Conservation (phyloP, 2,888 invertebrate genomes). For the Isotomurus palustris region DNA sequence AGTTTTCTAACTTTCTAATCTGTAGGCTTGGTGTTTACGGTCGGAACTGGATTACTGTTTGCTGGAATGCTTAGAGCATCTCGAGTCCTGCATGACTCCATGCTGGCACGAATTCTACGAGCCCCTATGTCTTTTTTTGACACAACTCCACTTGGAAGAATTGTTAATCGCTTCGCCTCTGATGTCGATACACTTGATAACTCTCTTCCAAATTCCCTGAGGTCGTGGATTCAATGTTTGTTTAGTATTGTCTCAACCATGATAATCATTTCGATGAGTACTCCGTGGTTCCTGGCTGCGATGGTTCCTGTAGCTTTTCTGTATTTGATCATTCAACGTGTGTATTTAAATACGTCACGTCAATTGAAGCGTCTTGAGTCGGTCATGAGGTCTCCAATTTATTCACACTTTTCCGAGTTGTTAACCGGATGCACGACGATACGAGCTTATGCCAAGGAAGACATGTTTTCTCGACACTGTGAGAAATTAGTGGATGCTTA, state of each 20-base stretch:
- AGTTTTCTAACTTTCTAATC: too few relatives aligned
- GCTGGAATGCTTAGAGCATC: too few relatives aligned
- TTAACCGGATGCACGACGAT: constrained; percentile 51
- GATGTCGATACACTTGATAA: constrained; percentile 47
- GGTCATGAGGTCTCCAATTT: constrained; percentile 57
- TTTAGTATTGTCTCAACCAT: constrained; percentile 24
- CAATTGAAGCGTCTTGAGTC: constrained; percentile 57
- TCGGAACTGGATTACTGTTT: too few relatives aligned
- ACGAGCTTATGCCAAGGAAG: constrained; percentile 46
- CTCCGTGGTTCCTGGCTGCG: constrained; percentile 73
- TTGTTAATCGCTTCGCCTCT: constrained; percentile 64
- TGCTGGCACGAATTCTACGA: constrained; percentile 45
- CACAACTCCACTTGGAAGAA: constrained; percentile 61
- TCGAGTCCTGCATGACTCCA: constrained; percentile 46
- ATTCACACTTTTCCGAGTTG: constrained; percentile 57
- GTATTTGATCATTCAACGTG: constrained; percentile 73
- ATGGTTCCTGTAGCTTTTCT: constrained; percentile 74
- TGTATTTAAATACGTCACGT: constrained; percentile 56
- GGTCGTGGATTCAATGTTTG: constrained; percentile 25
- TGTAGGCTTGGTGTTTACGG: too few relatives aligned
- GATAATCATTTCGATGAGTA: constrained; percentile 81
- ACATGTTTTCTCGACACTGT: constrained; percentile 52
- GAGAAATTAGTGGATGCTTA: constrained; percentile 54
- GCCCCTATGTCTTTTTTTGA: constrained; percentile 48
- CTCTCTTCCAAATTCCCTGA: constrained; percentile 33